A percentile compares a stretch with the other conserved stretches of the same genome.
These are phyloP conservation scores for Scophthalmus maximus DNA, from an alignment of 2,113 vertebrate genomes.

Conservation along the genomic window DNA sequence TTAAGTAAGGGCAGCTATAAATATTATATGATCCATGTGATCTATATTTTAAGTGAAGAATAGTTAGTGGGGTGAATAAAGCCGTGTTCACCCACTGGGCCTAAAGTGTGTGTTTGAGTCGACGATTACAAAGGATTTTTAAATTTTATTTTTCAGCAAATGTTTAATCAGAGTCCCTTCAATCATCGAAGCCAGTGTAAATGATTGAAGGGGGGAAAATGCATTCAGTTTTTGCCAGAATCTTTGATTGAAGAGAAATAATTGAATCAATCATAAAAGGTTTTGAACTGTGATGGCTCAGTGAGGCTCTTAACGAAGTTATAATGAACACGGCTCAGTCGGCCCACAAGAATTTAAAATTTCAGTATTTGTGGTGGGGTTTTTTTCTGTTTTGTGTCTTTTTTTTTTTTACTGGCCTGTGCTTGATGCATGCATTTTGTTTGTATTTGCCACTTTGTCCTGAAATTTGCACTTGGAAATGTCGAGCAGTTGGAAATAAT, in stretches of 20 bases:
- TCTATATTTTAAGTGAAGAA: slow-evolving; percentile 55
- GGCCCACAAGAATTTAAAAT: background rate
- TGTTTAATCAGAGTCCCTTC: slow-evolving; percentile 23
- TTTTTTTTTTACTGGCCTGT: slow-evolving; percentile 40
- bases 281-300: slow-evolving; percentile 35
- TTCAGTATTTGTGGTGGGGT: slow-evolving; percentile 14
- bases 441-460: slow-evolving; percentile 15
- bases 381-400: too few species aligned
- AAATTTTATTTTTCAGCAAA: slow-evolving; percentile 18
- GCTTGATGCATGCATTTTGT: slow-evolving; percentile 61
- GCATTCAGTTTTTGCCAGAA: slow-evolving; percentile 18
- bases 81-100: slow-evolving; percentile 18
- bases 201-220: slow-evolving; percentile 15
- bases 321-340: slow-evolving; percentile 26
- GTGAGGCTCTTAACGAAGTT: slow-evolving; percentile 33
- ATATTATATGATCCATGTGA: slow-evolving; percentile 55
- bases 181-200: slow-evolving; percentile 12
- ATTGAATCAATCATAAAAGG: slow-evolving; percentile 2
- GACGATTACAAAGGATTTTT: slow-evolving; percentile 31
- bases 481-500: background rate
- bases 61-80: slow-evolving; percentile 37
- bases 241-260: slow-evolving; percentile 29
- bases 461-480: slow-evolving; percentile 66
- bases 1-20: slow-evolving; percentile 48
- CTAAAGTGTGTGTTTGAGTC: slow-evolving; percentile 19